Evolutionary conservation across 2,113 vertebrate species (phyloP).

Genomic region (Stomatorhinus ivindoensis): DNA sequence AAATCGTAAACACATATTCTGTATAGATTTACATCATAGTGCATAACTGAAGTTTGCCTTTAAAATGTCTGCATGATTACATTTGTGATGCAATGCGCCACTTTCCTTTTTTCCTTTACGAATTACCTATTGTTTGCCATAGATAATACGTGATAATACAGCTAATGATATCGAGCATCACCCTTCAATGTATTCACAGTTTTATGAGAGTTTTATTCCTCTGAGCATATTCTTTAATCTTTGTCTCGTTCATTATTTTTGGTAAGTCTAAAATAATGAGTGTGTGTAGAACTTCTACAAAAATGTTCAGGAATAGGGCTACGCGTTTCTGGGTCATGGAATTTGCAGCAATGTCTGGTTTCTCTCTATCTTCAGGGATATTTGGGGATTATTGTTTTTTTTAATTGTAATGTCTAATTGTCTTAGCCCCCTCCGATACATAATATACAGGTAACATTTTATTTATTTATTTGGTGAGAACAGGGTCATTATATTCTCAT

Average conservation of each 20-base stretch:
- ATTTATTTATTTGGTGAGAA: not conserved
- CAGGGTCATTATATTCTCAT: not conserved
- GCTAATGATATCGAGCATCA: not conserved
- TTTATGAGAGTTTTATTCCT: not conserved
- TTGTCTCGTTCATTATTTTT: not conserved
- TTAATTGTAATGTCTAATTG: not conserved
- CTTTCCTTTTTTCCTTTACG: not conserved
- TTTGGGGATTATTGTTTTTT: not conserved
- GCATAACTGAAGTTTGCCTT: not conserved
- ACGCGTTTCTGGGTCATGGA: not conserved
- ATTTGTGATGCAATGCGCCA: not conserved
- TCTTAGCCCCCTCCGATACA: not conserved
- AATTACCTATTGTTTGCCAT: not conserved
- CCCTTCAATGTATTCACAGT: not conserved
- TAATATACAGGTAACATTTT: not conserved
- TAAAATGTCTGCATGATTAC: not conserved
- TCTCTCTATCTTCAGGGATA: not conserved
- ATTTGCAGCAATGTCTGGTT: not conserved
- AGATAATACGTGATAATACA: not conserved
- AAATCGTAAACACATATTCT: not conserved
- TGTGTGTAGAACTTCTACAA: not conserved
- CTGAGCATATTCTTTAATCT: not conserved
- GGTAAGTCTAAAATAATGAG: constrained; percentile 1
- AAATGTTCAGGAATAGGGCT: not conserved
- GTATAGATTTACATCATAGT: not conserved